Conservation (phyloP, 2,797 vertebrate species). For the Sebastes nivosus region DNA sequence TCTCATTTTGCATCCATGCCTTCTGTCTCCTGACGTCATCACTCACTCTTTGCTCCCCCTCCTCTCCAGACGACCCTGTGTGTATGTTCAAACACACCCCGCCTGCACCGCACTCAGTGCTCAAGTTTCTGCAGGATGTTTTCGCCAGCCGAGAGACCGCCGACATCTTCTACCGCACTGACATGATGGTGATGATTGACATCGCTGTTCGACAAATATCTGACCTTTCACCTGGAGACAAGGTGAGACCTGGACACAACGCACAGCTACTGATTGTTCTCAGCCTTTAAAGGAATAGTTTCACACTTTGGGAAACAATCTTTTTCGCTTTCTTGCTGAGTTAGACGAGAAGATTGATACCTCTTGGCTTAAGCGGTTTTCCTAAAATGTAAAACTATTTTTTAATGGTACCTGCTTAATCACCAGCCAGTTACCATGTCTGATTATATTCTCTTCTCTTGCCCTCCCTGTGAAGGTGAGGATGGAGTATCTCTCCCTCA, state of each 20-base stretch:
- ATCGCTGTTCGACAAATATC: conserved; percentile 95
- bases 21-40: rapidly evolving
- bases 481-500: conserved; percentile 98
- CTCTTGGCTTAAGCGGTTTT: not conserved
- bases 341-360: not conserved
- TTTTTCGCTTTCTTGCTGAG: not conserved
- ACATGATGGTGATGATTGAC: conserved; percentile 99
- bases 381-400: not conserved
- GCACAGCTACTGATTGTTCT: not conserved
- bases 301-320: not conserved
- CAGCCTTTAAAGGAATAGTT: not conserved
- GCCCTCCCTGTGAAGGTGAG: conserved; percentile 83
- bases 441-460: not conserved
- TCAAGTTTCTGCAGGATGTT: conserved; percentile 97
- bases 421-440: not conserved
- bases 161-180: conserved; percentile 94
- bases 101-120: conserved; percentile 90
- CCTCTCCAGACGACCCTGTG: conserved; percentile 90
- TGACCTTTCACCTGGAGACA: conserved; percentile 96
- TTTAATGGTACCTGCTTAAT: not conserved
- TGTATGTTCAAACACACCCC: conserved; percentile 94
- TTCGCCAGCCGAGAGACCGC: conserved; percentile 89
- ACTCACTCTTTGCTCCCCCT: not conserved
- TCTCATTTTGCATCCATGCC: not conserved
- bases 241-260: conserved; percentile 72